Evolutionary conservation across 2,113 vertebrate species (phyloP), one percentile per base, ranked within the genome.

Genomic region (Mesocricetus auratus): DNA sequence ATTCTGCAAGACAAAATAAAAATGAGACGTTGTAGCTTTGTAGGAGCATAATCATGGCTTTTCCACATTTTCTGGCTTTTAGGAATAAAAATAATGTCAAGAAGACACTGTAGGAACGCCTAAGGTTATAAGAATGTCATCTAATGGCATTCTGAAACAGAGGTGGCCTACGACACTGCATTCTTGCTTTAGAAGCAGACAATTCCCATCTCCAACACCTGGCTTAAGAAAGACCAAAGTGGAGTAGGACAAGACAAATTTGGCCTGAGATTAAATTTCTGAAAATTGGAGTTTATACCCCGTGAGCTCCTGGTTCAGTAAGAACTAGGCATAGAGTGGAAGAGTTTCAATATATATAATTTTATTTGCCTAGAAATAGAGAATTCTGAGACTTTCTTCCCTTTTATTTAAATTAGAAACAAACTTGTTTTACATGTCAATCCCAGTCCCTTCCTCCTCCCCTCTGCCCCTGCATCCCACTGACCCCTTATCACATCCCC

Each of bases 131-230:
- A 42, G 42, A 74, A 33, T 45, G 42, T n/a, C 45, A 53, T 66
- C 69, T 33, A 69, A 47, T 33, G 22, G 22, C 31, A 36, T 15
- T 90, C 58, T 56, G 53, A 47, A 68, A 68, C 42, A 39, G 68
- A 26, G 8, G 22, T 79, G 39, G 24, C 66, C 71, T 71, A 13
- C 9, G 69, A 69, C 8, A 19, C 47, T 1, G 0, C 10, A 3
- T 90, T 71, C 66, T 91, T 36, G 19, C 19, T 91, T 82, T 45
- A 8, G 69, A 92, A 66, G 33, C 17, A 45, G 39, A 24, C n/a
- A 58, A 62, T 74, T 85, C 69, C 45, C 42, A 95, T 45, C 31
- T 78, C 60, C 74, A 79, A 75, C 42, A n/a, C 62, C 13, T 97
- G 5, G 31, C 50, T 77, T n/a, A 83, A 56, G 53, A 91, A 94